Percentiles rank a stretch among this genome's conserved stretches.
These are phyloP conservation scores for Rhinella marina DNA, from an alignment of 2,797 vertebrate species.

Conservation along the genomic window DNA sequence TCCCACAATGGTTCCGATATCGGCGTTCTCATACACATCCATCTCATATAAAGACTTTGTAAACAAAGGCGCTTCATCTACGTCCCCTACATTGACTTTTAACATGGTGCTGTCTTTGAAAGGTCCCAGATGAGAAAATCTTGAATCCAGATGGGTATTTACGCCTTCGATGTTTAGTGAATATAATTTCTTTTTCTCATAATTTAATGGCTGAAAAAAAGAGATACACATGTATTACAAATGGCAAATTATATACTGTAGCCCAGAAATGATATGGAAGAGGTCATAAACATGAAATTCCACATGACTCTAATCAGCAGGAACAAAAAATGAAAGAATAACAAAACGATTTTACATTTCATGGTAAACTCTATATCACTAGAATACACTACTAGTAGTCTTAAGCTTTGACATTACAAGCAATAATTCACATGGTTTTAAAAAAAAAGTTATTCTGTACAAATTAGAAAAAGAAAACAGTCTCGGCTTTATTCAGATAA, in stretches of 20 bases:
- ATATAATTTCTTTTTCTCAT: slow-evolving; percentile 95
- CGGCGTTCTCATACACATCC: slow-evolving; percentile 93
- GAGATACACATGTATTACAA: slow-evolving; percentile 43
- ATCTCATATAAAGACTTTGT: slow-evolving; percentile 90
- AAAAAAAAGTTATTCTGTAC: slow-evolving; percentile 14
- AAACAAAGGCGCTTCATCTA: slow-evolving; percentile 93
- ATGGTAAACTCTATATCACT: not conserved
- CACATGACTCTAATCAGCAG: not conserved
- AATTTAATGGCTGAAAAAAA: slow-evolving; percentile 87
- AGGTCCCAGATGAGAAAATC: slow-evolving; percentile 90
- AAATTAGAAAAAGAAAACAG: slow-evolving; percentile 19
- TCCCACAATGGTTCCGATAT: slow-evolving; percentile 86
- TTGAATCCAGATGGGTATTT: slow-evolving; percentile 92
- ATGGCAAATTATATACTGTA: not conserved
- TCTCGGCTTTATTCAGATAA: slow-evolving; percentile 48
- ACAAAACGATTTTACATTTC: not conserved
- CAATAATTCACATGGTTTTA: not conserved
- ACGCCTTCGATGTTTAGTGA: slow-evolving; percentile 92
- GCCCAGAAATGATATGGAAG: not conserved
- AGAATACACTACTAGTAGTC: not conserved
- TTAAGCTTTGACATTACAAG: not conserved
- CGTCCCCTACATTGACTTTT: slow-evolving; percentile 93
- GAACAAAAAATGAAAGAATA: too few species aligned
- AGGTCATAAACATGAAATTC: not conserved
- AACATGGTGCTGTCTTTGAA: slow-evolving; percentile 93